Evolutionary conservation across 92 coral and sea anemone genomes (phyloP).

Genomic region (Parazoanthus darwini): DNA sequence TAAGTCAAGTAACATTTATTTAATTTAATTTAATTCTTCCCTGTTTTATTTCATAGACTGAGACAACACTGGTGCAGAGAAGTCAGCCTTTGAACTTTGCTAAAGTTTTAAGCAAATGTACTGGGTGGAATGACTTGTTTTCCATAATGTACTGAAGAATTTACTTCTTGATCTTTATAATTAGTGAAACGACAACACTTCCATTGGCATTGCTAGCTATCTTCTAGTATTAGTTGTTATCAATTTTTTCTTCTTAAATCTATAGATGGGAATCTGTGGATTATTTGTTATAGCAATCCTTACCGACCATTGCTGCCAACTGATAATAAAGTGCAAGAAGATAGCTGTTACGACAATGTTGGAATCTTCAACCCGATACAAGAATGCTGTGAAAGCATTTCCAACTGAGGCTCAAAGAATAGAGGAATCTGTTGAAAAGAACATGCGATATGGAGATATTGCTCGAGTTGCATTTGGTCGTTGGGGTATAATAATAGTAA

Average conservation of each 20-base stretch:
- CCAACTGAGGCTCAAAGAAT: constrained; percentile 54
- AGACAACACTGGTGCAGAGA: too few species aligned
- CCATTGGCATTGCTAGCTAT: too few species aligned
- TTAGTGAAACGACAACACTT: too few species aligned
- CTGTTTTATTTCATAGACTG: too few species aligned
- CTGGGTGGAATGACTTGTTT: too few species aligned
- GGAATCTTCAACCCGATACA: constrained; percentile 55
- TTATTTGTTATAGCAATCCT: constrained; percentile 68
- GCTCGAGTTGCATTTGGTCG: constrained; percentile 86
- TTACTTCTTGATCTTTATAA: too few species aligned
- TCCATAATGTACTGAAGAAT: too few species aligned
- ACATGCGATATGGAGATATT: constrained; percentile 83
- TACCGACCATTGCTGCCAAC: constrained; percentile 95
- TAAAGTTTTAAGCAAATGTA: too few species aligned
- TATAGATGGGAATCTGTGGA: constrained; percentile 78
- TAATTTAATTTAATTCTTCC: too few species aligned
- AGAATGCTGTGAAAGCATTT: constrained; percentile 42
- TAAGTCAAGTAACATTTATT: too few species aligned
- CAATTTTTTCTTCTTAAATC: neutral
- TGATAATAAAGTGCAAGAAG: constrained; percentile 93
- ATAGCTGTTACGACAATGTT: constrained; percentile 77
- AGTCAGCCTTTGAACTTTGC: too few species aligned
- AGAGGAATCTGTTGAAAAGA: constrained; percentile 63
- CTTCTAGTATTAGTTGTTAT: too few species aligned
- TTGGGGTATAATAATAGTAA: constrained; percentile 76